A percentile compares a stretch with the other conserved stretches of the same genome.
phyloP scores from a whole-genome alignment of 2,113 vertebrate species.

The Mormyrus iriodes region DNA sequence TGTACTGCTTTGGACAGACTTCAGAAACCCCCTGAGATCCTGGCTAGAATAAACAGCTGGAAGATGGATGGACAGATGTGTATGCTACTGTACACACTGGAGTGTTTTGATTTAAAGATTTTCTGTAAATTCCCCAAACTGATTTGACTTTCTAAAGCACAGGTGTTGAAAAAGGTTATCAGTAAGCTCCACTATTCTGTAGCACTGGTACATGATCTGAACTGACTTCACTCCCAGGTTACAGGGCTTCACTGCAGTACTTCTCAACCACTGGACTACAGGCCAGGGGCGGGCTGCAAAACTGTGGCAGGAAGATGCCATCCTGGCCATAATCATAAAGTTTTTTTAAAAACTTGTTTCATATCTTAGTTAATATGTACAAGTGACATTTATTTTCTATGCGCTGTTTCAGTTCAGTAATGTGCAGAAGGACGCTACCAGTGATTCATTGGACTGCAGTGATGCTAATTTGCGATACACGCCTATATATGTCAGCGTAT shows the following conservation, averaged over 20 bases:
- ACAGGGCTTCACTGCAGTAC: neutral
- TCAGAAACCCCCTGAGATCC: neutral
- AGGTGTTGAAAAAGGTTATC: neutral
- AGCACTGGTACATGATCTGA: neutral
- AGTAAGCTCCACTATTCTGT: neutral
- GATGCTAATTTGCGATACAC: too few species aligned
- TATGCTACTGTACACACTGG: neutral
- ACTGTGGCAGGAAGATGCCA: too few species aligned
- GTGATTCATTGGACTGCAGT: too few species aligned
- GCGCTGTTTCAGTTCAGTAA: too few species aligned
- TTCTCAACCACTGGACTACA: neutral
- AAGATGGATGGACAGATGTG: neutral
- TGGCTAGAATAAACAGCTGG: neutral
- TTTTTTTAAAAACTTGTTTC: too few species aligned
- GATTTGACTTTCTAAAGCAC: neutral
- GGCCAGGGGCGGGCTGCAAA: neutral
- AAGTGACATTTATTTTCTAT: too few species aligned
- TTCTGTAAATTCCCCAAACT: neutral
- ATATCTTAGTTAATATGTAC: too few species aligned
- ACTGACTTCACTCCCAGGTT: neutral
- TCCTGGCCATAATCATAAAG: too few species aligned
- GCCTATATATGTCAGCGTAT: too few species aligned
- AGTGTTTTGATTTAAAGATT: neutral
- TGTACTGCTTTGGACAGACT: neutral
- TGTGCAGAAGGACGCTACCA: too few species aligned